phyloP scores from a whole-genome alignment of 2,888 invertebrate species.

The Hecatera dysodea region DNA sequence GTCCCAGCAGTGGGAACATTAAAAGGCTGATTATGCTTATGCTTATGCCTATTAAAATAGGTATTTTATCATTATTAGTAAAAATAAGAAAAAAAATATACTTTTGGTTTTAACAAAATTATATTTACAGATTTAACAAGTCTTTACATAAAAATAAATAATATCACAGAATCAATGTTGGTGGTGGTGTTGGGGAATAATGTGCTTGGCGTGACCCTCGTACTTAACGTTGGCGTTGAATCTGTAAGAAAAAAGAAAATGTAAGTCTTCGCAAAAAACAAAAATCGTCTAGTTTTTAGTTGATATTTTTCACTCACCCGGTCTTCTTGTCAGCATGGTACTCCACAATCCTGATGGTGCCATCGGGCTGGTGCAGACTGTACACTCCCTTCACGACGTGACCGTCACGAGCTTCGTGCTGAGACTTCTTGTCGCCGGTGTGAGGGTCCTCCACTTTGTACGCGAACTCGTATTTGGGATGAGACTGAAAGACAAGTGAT shows the following conservation, averaged over 20 bases:
- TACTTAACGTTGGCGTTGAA: conserved; percentile 24
- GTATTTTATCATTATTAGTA: too few species aligned
- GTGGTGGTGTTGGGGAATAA: conserved; percentile 16
- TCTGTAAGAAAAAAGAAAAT: not conserved
- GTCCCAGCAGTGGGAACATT: too few species aligned
- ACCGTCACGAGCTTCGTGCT: not conserved
- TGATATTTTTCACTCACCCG: conserved; percentile 23
- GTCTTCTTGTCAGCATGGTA: conserved; percentile 58
- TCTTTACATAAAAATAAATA: not conserved
- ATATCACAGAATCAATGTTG: conserved; percentile 36
- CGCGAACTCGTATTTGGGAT: conserved; percentile 17
- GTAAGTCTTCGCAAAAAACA: too few species aligned
- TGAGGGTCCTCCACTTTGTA: conserved; percentile 10
- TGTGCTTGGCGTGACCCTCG: conserved; percentile 28
- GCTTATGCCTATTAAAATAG: too few species aligned
- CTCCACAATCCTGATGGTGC: conserved; percentile 39
- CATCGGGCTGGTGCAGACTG: conserved; percentile 1
- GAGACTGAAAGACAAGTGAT: conserved; percentile 74
- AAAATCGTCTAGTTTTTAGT: too few species aligned
- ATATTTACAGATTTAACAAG: conserved; percentile 15
- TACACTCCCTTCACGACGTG: conserved; percentile 7
- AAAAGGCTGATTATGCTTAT: too few species aligned
- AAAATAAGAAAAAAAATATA: too few species aligned
- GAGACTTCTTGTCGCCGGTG: conserved; percentile 25
- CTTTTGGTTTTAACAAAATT: too few species aligned